phyloP scores from a whole-genome alignment of 2,888 invertebrate species.

The Teleiodes luculella region DNA sequence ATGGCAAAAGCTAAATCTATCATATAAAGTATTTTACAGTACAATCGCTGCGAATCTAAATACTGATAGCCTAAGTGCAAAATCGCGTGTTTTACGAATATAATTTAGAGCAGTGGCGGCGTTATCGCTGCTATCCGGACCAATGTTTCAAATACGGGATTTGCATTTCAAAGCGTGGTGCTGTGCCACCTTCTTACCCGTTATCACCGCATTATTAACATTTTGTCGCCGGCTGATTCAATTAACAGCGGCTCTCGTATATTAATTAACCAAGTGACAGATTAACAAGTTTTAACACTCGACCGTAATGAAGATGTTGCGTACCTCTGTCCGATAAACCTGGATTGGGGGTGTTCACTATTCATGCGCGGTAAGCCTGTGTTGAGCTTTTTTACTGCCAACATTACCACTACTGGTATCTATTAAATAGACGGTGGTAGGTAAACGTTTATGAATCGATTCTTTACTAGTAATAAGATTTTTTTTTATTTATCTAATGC shows the following conservation, averaged over 20 bases:
- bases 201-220: slow-evolving; percentile 72
- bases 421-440: not conserved
- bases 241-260: slow-evolving; percentile 66
- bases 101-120: slow-evolving; percentile 49
- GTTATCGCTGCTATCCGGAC: slow-evolving; percentile 53
- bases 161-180: slow-evolving; percentile 52
- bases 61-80: slow-evolving; percentile 37
- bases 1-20: not conserved
- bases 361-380: slow-evolving; percentile 45
- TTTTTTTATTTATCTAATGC: too few species aligned
- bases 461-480: too few species aligned
- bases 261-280: slow-evolving; percentile 72
- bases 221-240: slow-evolving; percentile 72
- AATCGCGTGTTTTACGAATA: slow-evolving; percentile 57
- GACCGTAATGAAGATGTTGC: slow-evolving; percentile 72
- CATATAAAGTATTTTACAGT: not conserved
- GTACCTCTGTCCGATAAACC: slow-evolving; percentile 43
- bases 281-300: slow-evolving; percentile 76
- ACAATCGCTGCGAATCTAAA: slow-evolving; percentile 8
- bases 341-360: slow-evolving; percentile 34
- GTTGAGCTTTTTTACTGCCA: not conserved
- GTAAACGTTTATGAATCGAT: too few species aligned
- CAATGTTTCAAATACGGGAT: slow-evolving; percentile 55
- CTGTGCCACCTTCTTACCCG: slow-evolving; percentile 28
- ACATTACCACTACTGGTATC: too few species aligned